A percentile compares a stretch with the other conserved stretches of the same genome.
These are phyloP conservation scores for Hirundo rustica DNA, from an alignment of 2,797 vertebrate species.

Conservation along the genomic window DNA sequence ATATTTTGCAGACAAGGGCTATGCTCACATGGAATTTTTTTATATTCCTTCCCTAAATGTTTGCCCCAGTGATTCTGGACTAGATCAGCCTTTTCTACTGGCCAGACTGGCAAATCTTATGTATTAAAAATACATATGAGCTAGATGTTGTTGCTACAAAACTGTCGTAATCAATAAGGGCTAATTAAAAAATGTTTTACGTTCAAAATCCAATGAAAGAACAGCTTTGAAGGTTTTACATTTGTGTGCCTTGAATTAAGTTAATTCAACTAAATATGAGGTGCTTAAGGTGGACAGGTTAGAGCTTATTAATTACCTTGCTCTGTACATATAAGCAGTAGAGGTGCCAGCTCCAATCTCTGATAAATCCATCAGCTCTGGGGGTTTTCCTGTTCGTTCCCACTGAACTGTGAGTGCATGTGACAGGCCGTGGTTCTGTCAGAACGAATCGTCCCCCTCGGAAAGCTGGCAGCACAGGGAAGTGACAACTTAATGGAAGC, in stretches of 20 bases:
- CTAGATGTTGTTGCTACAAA: not conserved
- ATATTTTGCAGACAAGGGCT: not conserved
- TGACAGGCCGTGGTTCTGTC: constrained; percentile 77
- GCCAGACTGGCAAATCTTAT: not conserved
- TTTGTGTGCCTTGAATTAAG: not conserved
- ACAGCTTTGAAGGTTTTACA: not conserved
- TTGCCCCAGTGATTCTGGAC: not conserved
- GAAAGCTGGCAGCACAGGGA: constrained; percentile 66
- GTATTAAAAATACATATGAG: not conserved
- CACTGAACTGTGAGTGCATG: constrained; percentile 72
- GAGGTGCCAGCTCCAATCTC: constrained; percentile 71
- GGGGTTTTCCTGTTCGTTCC: constrained; percentile 72
- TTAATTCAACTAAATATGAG: not conserved
- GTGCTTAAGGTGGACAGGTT: constrained; percentile 33
- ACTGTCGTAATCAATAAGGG: not conserved
- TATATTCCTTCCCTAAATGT: not conserved
- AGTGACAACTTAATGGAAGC: constrained; percentile 81
- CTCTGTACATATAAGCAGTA: constrained; percentile 47
- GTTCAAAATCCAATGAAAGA: not conserved
- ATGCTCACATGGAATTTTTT: not conserved
- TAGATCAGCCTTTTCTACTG: not conserved
- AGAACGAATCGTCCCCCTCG: constrained; percentile 73
- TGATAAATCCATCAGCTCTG: constrained; percentile 72
- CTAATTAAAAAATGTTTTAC: not conserved
- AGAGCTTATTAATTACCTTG: constrained; percentile 66